A percentile compares a stretch with the other conserved stretches of the same genome.
Evolutionary conservation across 2,797 vertebrate genomes (phyloP).

Genomic region (Coregonus suidteri): DNA sequence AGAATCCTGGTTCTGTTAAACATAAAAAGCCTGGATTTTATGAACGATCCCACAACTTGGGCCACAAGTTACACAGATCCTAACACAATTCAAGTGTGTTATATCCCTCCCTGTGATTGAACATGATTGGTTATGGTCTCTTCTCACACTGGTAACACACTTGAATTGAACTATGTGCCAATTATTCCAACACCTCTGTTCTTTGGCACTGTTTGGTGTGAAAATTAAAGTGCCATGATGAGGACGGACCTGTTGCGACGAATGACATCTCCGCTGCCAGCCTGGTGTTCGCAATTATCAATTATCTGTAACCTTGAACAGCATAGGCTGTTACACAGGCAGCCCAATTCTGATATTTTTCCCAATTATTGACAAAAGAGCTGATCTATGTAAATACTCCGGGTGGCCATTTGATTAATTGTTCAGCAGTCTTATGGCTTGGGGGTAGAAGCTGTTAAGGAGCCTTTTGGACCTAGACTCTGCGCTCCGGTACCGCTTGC

Average conservation of each 20-base stretch:
- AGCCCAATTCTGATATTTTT: too few species aligned
- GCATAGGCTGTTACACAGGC: too few species aligned
- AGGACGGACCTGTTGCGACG: not conserved
- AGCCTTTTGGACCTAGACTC: too few species aligned
- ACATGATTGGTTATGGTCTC: not conserved
- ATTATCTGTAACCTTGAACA: conserved; percentile 23
- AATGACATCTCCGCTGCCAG: not conserved
- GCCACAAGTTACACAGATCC: not conserved
- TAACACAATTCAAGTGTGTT: not conserved
- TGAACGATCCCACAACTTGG: not conserved
- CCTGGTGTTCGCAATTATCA: not conserved
- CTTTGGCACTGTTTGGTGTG: not conserved
- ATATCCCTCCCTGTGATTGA: not conserved
- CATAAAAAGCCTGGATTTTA: not conserved
- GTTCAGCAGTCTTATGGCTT: too few species aligned
- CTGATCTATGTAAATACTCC: too few species aligned
- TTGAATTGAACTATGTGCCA: not conserved
- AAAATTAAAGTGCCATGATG: conserved; percentile 1
- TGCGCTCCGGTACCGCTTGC: too few species aligned
- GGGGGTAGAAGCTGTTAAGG: too few species aligned
- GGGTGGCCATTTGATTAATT: too few species aligned
- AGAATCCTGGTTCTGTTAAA: not conserved
- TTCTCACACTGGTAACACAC: not conserved
- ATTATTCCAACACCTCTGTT: not conserved
- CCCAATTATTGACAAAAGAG: too few species aligned